These are phyloP conservation scores for Cuniculus paca DNA, from an alignment of 2,797 vertebrate species.

Conservation along the genomic window DNA sequence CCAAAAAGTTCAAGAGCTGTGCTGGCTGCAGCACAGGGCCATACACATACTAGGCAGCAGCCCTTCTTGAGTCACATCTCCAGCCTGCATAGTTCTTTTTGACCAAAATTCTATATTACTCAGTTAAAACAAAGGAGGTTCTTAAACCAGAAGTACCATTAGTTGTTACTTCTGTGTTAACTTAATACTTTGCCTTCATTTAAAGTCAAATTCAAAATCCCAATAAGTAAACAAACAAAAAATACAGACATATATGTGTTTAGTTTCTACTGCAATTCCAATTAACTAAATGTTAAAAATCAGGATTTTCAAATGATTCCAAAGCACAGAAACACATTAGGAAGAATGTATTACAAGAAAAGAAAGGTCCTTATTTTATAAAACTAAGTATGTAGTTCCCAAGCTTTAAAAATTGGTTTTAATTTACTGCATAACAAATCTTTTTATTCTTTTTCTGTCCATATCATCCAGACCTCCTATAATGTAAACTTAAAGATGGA, in stretches of 20 bases:
- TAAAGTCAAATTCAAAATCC: conserved; percentile 31
- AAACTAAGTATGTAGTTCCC: conserved; percentile 39
- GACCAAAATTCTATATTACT: conserved; percentile 35
- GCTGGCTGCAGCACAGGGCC: neutral
- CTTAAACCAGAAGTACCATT: conserved; percentile 4
- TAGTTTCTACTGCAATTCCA: conserved; percentile 24
- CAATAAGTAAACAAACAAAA: conserved; percentile 55
- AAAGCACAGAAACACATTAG: conserved; percentile 57
- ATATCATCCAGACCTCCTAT: neutral
- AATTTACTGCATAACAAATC: neutral
- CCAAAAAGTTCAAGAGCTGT: neutral
- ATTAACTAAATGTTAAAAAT: conserved; percentile 58
- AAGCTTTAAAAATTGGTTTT: conserved; percentile 46
- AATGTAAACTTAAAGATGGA: neutral
- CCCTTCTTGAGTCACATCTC: neutral
- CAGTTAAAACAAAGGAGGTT: conserved; percentile 36
- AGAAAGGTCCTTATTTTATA: conserved; percentile 4
- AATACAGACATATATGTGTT: neutral
- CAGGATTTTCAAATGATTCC: conserved; percentile 53
- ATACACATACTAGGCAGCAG: neutral
- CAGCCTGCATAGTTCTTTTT: neutral
- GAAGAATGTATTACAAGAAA: conserved; percentile 4
- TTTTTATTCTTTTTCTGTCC: neutral
- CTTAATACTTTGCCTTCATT: conserved; percentile 16
- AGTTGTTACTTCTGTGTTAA: neutral